These are phyloP conservation scores for Cololabis saira DNA, from an alignment of 2,113 vertebrate species.

Conservation along the genomic window DNA sequence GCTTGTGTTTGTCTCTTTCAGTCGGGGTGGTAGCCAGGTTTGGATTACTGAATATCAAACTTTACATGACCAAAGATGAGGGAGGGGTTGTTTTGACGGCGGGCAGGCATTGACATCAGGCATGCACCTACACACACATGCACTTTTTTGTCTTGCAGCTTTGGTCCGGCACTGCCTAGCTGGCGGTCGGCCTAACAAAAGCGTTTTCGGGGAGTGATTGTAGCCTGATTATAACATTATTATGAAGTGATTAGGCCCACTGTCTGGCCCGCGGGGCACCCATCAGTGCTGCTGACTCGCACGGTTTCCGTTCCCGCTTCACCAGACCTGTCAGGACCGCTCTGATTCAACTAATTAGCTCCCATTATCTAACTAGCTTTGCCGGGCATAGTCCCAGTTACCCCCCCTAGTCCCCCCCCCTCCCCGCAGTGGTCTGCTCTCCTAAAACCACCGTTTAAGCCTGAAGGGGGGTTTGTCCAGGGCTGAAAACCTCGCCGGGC, in stretches of 20 bases:
- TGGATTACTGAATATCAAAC: neutral
- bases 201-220: conserved; percentile 67
- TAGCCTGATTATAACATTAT: conserved; percentile 71
- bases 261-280: conserved; percentile 57
- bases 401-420: conserved; percentile 56
- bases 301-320: conserved; percentile 67
- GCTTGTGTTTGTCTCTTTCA: neutral
- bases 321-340: conserved; percentile 70
- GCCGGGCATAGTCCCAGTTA: conserved; percentile 40
- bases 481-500: conserved; percentile 58
- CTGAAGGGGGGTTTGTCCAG: conserved; percentile 46
- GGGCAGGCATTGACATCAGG: conserved; percentile 7
- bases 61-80: neutral
- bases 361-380: conserved; percentile 70
- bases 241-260: conserved; percentile 69
- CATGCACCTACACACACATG: conserved; percentile 28
- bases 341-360: conserved; percentile 69
- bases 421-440: conserved; percentile 19
- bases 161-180: conserved; percentile 31
- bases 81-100: conserved; percentile 55
- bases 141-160: conserved; percentile 44
- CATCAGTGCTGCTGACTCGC: conserved; percentile 70
- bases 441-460: conserved; percentile 51
- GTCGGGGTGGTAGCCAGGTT: neutral
- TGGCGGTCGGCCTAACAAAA: conserved; percentile 58